Evolutionary conservation across 2,113 vertebrate species (phyloP).

Genomic region (Mirza zaza): DNA sequence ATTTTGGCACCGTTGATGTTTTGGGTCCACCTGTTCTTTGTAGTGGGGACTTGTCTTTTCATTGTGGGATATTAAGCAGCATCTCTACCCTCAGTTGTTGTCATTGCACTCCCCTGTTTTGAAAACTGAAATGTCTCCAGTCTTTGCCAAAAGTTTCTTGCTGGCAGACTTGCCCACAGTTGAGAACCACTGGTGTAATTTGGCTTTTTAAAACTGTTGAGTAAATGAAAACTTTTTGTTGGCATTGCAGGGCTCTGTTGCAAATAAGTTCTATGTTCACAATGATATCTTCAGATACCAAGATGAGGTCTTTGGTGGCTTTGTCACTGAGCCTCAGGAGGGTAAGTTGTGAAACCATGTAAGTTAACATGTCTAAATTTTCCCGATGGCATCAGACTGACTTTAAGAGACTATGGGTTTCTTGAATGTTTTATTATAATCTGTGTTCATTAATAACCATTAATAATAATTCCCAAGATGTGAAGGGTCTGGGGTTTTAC

Average conservation of each 20-base stretch:
- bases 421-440: conserved; percentile 10
- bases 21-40: not conserved
- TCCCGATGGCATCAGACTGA: not conserved
- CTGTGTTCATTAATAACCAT: not conserved
- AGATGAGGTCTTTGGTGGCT: conserved; percentile 97
- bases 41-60: not conserved
- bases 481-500: not conserved
- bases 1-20: not conserved
- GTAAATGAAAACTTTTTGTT: conserved; percentile 54
- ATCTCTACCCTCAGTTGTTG: not conserved
- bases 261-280: conserved; percentile 99
- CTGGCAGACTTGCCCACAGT: not conserved
- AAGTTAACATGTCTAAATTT: not conserved
- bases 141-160: not conserved
- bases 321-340: conserved; percentile 96
- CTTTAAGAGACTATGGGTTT: not conserved
- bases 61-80: not conserved
- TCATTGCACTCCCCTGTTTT: accelerated
- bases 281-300: conserved; percentile 99
- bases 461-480: not conserved
- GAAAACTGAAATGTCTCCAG: not conserved
- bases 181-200: not conserved
- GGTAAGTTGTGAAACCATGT: conserved; percentile 84
- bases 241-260: conserved; percentile 92
- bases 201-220: not conserved